Conservation (phyloP, 2,888 invertebrate species). For the Stramonita haemastoma region DNA sequence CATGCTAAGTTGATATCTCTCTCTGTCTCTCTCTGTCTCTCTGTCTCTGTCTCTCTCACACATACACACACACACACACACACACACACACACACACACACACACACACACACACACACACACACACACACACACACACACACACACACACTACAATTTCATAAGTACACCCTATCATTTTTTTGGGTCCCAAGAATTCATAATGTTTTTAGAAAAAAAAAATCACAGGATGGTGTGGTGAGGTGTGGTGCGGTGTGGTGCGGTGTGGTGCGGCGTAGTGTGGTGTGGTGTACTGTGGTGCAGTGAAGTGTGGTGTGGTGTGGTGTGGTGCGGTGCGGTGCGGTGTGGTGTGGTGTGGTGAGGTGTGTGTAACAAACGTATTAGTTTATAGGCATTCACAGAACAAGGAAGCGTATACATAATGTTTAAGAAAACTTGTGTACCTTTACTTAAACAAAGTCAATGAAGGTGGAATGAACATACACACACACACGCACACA, state of each 20-base stretch:
- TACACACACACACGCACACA: constrained; percentile 12
- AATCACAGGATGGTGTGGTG: not conserved
- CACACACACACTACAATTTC: no score
- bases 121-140: no score
- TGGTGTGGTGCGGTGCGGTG: constrained; percentile 14
- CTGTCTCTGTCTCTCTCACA: no score
- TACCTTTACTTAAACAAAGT: not conserved
- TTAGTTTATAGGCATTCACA: not conserved
- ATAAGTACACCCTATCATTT: no score
- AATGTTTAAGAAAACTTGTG: not conserved
- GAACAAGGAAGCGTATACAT: not conserved
- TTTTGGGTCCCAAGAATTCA: no score
- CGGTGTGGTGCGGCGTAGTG: not conserved
- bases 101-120: no score
- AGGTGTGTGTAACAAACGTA: not conserved
- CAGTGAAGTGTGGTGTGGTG: not conserved
- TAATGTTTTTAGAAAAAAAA: no score
- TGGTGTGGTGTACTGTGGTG: not conserved
- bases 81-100: no score
- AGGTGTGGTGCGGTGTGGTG: not conserved
- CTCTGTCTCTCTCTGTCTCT: no score
- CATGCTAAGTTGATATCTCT: no score
- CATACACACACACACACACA: no score
- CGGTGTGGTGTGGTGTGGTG: no score
- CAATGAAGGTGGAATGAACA: not conserved